Percentiles rank a stretch among this genome's conserved stretches.
Conservation (phyloP, 2,888 invertebrate species). For the Lepidocyrtoides sp. region DNA sequence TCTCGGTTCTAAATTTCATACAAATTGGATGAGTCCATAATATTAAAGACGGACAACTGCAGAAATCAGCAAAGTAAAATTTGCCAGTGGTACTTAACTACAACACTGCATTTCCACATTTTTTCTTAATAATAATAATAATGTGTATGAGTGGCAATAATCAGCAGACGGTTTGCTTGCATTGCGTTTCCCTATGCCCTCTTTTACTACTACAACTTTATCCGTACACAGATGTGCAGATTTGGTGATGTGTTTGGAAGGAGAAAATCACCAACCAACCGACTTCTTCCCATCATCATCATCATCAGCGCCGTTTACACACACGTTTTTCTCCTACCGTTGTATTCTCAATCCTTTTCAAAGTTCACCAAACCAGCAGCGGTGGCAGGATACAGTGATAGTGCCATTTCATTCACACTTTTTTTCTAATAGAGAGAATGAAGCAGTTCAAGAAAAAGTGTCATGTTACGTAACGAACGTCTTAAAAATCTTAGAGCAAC, state of each 20-base stretch:
- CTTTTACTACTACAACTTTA: not conserved
- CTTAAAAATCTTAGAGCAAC: conserved; percentile 66
- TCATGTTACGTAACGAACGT: conserved; percentile 71
- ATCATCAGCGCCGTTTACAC: not conserved
- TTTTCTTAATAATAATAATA: too few relatives aligned
- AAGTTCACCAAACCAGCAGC: too few relatives aligned
- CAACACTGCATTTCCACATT: too few relatives aligned
- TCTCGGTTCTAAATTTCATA: too few relatives aligned
- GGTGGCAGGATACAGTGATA: not conserved
- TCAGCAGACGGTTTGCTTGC: too few relatives aligned
- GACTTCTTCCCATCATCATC: not conserved
- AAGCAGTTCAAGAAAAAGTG: conserved; percentile 31
- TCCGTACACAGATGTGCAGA: conserved; percentile 48
- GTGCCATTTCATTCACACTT: conserved; percentile 37
- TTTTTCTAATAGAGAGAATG: not conserved
- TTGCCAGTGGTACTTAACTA: too few relatives aligned
- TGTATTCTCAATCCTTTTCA: not conserved
- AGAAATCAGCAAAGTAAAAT: too few relatives aligned
- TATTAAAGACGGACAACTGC: too few relatives aligned
- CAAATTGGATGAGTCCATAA: too few relatives aligned
- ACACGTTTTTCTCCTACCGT: too few relatives aligned
- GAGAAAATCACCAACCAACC: not conserved
- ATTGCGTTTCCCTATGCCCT: too few relatives aligned
- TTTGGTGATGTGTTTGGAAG: conserved; percentile 43
- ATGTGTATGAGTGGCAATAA: not conserved